Base-by-base conservation (phyloP, 2,888 invertebrate species). In the Nezara viridula region DNA sequence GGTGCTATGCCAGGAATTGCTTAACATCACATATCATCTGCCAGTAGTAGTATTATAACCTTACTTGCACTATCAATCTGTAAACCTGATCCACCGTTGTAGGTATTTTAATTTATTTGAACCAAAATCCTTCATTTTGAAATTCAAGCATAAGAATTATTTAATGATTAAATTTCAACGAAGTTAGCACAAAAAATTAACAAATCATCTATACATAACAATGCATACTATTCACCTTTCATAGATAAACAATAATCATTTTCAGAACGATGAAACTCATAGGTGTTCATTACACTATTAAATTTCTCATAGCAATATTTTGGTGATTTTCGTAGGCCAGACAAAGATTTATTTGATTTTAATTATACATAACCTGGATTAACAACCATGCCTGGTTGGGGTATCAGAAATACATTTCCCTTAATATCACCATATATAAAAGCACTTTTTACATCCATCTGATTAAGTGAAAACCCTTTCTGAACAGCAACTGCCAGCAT, bases 391-490 rank as follows among this genome's bases (percentile, higher is more conserved):
- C 88, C 88, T 3, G 27, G 49, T n/a, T n/a, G n/a, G n/a, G n/a
- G n/a, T n/a, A n/a, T n/a, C n/a, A n/a, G n/a, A n/a, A n/a, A n/a
- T n/a, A n/a, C n/a, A n/a, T n/a, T n/a, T n/a, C n/a, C n/a, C n/a
- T n/a, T n/a, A n/a, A n/a, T n/a, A n/a, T 89, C 47, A n/a, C 90
- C 86, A 37, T 73, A 73, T 7, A 90, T 47, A 88, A 90, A 90
- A 19, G 86, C n/a, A n/a, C n/a, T n/a, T n/a, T n/a, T n/a, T n/a
- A n/a, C n/a, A n/a, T n/a, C n/a, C n/a, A n/a, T n/a, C n/a, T n/a
- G n/a, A n/a, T n/a, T n/a, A n/a, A n/a, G n/a, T n/a, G n/a, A n/a
- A n/a, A n/a, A n/a, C n/a, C n/a, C n/a, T n/a, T n/a, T n/a, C n/a
- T n/a, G n/a, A n/a, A n/a, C n/a, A n/a, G n/a, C n/a, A n/a, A n/a